phyloP scores from a whole-genome alignment of 2,888 invertebrate genomes.

The Cenopis cana region DNA sequence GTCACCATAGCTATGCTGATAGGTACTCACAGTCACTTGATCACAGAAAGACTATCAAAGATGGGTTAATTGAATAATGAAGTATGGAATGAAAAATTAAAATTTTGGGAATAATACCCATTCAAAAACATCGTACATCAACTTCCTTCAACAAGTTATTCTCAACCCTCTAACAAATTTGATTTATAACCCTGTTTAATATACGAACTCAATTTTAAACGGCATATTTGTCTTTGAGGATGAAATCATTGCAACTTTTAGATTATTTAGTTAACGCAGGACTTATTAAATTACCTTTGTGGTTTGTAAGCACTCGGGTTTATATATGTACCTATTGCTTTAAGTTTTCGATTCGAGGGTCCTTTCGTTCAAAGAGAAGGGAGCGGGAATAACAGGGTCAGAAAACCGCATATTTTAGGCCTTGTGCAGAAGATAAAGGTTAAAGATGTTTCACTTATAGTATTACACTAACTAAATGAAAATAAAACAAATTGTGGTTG shows the following conservation, averaged over 20 bases:
- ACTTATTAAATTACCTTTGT: constrained; percentile 32
- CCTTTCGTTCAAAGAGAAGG: constrained; percentile 32
- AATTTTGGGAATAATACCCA: not conserved
- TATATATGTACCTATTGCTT: constrained; percentile 12
- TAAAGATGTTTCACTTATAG: constrained; percentile 25
- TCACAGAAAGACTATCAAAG: no score
- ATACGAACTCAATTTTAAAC: constrained; percentile 25
- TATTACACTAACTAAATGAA: no score
- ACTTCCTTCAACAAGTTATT: constrained; percentile 14
- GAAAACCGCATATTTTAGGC: constrained; percentile 39
- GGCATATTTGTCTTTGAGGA: constrained; percentile 28
- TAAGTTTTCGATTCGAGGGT: constrained; percentile 37
- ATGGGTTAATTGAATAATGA: no score
- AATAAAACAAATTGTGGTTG: not conserved
- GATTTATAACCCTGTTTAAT: constrained; percentile 17
- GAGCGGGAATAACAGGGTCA: constrained; percentile 29
- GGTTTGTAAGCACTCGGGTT: constrained; percentile 20
- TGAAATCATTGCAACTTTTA: constrained; percentile 32
- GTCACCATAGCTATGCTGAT: no score
- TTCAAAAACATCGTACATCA: not conserved
- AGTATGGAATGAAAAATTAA: no score
- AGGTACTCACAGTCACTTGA: no score
- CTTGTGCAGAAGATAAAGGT: not conserved
- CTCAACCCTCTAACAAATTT: constrained; percentile 1
- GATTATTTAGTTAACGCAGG: constrained; percentile 34